Evolutionary conservation across 2,113 vertebrate species (phyloP).

Genomic region (Ascaphus truei): DNA sequence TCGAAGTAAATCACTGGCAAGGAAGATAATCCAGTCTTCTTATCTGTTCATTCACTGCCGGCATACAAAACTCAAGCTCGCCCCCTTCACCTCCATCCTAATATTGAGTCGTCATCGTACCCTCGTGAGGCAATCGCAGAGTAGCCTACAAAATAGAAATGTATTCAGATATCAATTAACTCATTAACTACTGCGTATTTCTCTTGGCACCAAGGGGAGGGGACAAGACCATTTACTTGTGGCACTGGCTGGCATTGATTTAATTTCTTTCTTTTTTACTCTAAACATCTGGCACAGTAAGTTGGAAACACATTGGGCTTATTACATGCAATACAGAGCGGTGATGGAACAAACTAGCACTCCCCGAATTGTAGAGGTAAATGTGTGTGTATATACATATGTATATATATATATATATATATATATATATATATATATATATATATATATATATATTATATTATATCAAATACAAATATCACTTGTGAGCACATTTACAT

Average conservation of each 20-base stretch:
- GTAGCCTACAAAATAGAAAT: constrained; percentile 27
- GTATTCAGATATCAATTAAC: constrained; percentile 33
- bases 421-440: too few species aligned
- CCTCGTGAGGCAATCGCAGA: constrained; percentile 18
- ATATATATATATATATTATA: too few species aligned
- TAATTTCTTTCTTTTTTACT: neutral
- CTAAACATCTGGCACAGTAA: neutral
- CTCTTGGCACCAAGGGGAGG: constrained; percentile 17
- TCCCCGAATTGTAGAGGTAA: too few species aligned
- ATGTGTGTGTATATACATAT: too few species aligned
- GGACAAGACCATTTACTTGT: neutral
- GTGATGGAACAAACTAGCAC: too few species aligned
- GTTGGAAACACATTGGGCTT: neutral
- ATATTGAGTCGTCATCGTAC: constrained; percentile 41
- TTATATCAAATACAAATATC: too few species aligned
- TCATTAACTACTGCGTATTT: constrained; percentile 22
- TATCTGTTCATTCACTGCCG: neutral
- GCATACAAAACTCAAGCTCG: neutral
- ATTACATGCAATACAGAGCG: too few species aligned
- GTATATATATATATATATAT: too few species aligned
- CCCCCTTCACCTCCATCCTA: neutral
- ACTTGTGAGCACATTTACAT: too few species aligned
- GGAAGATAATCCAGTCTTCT: neutral
- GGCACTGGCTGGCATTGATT: neutral
- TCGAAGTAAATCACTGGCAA: neutral